Evolutionary conservation across 2,888 invertebrate species (phyloP).

Genomic region (Acrobasis suavella): DNA sequence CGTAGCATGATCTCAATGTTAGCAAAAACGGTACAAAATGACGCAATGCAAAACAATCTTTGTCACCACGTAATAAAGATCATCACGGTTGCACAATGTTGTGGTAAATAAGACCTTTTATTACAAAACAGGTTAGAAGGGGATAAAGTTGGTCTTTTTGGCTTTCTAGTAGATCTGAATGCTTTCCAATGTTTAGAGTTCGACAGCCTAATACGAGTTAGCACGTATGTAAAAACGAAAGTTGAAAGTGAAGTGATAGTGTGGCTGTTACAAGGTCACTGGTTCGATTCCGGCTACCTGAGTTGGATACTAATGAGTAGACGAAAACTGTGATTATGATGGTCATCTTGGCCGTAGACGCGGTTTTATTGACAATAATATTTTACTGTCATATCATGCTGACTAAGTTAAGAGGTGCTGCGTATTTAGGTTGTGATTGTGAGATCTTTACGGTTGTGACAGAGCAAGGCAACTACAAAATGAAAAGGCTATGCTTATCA

Average conservation of each 20-base stretch:
- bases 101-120: slow-evolving; percentile 1
- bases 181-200: slow-evolving; percentile 21
- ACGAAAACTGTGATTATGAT: too few relatives aligned
- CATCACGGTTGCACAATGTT: slow-evolving; percentile 22
- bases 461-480: too few relatives aligned
- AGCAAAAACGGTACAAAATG: slow-evolving; percentile 9
- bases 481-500: too few relatives aligned
- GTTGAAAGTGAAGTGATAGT: slow-evolving; percentile 34
- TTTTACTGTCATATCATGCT: too few relatives aligned
- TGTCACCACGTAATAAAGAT: slow-evolving; percentile 15
- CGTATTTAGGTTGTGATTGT: too few relatives aligned
- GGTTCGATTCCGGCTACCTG: slow-evolving; percentile 13
- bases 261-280: slow-evolving; percentile 12
- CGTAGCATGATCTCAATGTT: neutral
- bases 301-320: neutral
- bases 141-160: slow-evolving; percentile 6
- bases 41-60: slow-evolving; percentile 23
- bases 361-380: too few relatives aligned
- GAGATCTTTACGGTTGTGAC: too few relatives aligned
- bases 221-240: slow-evolving; percentile 40
- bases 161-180: slow-evolving; percentile 24
- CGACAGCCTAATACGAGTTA: slow-evolving; percentile 4
- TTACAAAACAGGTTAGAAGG: neutral
- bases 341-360: too few relatives aligned
- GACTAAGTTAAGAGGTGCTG: too few relatives aligned